Conservation (phyloP, 2,888 invertebrate species). For the Gari tellinella region DNA sequence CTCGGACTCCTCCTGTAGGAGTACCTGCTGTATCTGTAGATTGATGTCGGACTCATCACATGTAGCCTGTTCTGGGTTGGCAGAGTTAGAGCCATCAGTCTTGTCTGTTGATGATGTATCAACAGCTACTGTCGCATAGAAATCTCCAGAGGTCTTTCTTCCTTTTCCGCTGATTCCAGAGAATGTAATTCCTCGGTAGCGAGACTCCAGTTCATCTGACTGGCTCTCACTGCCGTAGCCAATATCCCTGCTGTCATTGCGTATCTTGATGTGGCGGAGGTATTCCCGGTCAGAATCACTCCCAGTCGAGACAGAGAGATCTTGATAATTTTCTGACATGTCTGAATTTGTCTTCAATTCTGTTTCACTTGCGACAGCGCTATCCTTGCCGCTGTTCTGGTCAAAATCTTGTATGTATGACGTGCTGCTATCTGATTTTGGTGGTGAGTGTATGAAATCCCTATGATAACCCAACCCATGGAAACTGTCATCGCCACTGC, state of each 20-base stretch:
- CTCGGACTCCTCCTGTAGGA: constrained; percentile 52
- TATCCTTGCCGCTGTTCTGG: constrained; percentile 75
- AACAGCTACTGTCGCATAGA: constrained; percentile 54
- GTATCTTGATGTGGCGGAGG: constrained; percentile 54
- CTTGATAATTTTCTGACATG: constrained; percentile 61
- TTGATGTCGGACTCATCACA: constrained; percentile 53
- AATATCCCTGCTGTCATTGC: constrained; percentile 76
- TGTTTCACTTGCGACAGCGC: constrained; percentile 77
- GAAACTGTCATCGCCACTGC: constrained; percentile 64
- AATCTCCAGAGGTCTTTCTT: constrained; percentile 45
- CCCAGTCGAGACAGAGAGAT: constrained; percentile 59
- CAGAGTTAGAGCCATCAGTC: constrained; percentile 14
- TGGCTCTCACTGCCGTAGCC: constrained; percentile 85
- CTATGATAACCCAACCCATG: constrained; percentile 43
- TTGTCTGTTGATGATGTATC: constrained; percentile 63
- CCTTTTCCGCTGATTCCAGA: constrained; percentile 53
- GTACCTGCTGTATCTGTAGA: constrained; percentile 44
- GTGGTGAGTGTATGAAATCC: constrained; percentile 65
- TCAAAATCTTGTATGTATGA: constrained; percentile 63
- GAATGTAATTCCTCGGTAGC: constrained; percentile 59
- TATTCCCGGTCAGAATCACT: constrained; percentile 70
- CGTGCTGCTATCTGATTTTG: constrained; percentile 41
- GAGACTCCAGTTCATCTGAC: constrained; percentile 80
- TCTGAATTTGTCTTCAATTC: constrained; percentile 76
- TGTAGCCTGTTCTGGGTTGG: constrained; percentile 32